A percentile compares a stretch with the other conserved stretches of the same genome.
Conservation (phyloP, 2,888 invertebrate species). For the Limnephilus rhombicus region DNA sequence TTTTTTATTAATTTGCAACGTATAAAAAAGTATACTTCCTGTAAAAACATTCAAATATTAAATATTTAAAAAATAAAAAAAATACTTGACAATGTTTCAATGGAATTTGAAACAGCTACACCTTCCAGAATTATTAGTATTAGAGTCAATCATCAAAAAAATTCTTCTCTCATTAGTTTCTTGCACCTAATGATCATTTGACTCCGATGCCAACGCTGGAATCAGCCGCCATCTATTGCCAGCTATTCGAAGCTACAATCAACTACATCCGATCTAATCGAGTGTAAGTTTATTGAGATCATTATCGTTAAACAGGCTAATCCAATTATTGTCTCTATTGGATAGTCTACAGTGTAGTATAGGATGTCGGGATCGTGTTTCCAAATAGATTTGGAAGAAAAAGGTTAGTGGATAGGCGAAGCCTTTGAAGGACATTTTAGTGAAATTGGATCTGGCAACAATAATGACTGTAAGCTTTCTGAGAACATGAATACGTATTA, state of each 20-base stretch:
- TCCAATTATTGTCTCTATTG: conserved; percentile 28
- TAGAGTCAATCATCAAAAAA: too few species aligned
- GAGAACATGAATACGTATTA: background rate
- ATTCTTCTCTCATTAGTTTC: background rate
- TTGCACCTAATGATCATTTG: background rate
- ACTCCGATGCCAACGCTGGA: background rate
- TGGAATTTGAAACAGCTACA: too few species aligned
- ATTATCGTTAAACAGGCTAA: conserved; percentile 22
- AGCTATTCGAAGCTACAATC: conserved; percentile 10
- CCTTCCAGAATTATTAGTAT: too few species aligned
- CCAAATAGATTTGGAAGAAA: conserved; percentile 16
- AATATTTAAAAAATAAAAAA: too few species aligned
- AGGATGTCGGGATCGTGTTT: conserved; percentile 4
- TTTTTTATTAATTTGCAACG: too few species aligned
- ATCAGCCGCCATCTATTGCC: conserved; percentile 16
- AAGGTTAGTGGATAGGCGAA: background rate
- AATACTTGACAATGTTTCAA: too few species aligned
- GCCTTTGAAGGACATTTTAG: background rate
- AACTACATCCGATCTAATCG: conserved; percentile 25
- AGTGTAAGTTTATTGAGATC: background rate
- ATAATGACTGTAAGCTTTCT: background rate
- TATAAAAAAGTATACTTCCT: too few species aligned
- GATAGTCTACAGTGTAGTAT: background rate
- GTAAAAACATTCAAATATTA: too few species aligned
- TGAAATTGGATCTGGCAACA: background rate